Conservation (phyloP, 2,113 vertebrate genomes). For the Peucedramus taeniatus region DNA sequence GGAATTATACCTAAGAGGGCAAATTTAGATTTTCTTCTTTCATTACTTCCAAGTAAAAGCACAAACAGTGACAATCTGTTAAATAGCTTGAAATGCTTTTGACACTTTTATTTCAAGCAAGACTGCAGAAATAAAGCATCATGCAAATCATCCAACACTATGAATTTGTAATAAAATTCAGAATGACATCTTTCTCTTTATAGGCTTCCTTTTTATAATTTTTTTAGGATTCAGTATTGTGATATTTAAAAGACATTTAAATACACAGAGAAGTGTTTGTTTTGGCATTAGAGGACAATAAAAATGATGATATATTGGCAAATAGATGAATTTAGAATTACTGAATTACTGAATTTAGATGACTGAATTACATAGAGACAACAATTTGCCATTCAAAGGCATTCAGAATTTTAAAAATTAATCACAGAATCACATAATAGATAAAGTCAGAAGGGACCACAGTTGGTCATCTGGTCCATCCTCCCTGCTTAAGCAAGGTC, state of each 20-base stretch:
- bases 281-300: not conserved
- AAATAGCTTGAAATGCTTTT: not conserved
- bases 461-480: not conserved
- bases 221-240: not conserved
- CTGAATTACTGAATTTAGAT: too few relatives aligned
- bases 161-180: not conserved
- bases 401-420: not conserved
- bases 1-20: not conserved
- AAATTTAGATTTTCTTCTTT: not conserved
- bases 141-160: not conserved
- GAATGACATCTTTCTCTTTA: not conserved
- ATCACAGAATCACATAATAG: not conserved
- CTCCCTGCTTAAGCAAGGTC: not conserved
- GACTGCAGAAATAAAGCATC: not conserved
- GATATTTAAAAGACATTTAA: slow-evolving; percentile 6
- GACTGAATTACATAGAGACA: not conserved
- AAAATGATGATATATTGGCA: not conserved
- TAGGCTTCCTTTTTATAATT: not conserved
- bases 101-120: not conserved
- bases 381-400: not conserved
- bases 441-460: not conserved
- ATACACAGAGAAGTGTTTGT: not conserved
- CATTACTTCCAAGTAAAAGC: not conserved
- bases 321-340: slow-evolving; percentile 3
- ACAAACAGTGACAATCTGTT: not conserved